phyloP scores from a whole-genome alignment of 64 coral and sea anemone genomes.

The Montipora cactus region DNA sequence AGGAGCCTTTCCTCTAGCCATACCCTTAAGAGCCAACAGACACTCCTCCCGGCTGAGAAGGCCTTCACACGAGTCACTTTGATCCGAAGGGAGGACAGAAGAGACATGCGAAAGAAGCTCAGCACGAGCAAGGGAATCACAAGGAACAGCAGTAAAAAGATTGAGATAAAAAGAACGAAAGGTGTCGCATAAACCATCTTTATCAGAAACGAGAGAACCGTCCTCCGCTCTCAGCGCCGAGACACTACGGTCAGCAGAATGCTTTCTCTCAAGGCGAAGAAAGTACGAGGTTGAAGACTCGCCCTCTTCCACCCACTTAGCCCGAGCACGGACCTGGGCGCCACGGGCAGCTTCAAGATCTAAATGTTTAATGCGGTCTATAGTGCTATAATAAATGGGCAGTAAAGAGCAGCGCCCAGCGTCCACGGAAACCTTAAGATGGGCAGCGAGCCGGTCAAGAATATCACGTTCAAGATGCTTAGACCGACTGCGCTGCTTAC shows the following conservation, averaged over 20 bases:
- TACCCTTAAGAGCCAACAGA: constrained; percentile 25
- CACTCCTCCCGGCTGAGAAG: not conserved
- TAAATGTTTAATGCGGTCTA: not conserved
- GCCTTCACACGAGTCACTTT: constrained; percentile 37
- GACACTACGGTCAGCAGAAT: not conserved
- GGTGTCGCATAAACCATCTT: not conserved
- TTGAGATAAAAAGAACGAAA: not conserved
- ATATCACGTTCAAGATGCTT: too few species aligned
- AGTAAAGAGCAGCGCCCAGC: not conserved
- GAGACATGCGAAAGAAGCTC: not conserved
- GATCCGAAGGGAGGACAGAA: not conserved
- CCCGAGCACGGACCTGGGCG: not conserved
- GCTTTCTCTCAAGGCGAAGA: not conserved
- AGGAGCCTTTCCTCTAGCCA: not conserved
- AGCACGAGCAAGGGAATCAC: not conserved
- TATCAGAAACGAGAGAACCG: not conserved
- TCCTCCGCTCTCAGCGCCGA: not conserved
- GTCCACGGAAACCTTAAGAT: not conserved
- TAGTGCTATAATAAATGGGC: not conserved
- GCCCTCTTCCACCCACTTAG: constrained; percentile 34
- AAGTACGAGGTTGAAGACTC: constrained; percentile 22
- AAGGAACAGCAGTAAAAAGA: not conserved
- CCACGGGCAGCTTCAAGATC: not conserved
- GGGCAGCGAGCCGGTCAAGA: not conserved
- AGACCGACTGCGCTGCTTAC: too few species aligned